Evolutionary conservation across 2,797 vertebrate genomes (phyloP).

Genomic region (Acanthis flammea): DNA sequence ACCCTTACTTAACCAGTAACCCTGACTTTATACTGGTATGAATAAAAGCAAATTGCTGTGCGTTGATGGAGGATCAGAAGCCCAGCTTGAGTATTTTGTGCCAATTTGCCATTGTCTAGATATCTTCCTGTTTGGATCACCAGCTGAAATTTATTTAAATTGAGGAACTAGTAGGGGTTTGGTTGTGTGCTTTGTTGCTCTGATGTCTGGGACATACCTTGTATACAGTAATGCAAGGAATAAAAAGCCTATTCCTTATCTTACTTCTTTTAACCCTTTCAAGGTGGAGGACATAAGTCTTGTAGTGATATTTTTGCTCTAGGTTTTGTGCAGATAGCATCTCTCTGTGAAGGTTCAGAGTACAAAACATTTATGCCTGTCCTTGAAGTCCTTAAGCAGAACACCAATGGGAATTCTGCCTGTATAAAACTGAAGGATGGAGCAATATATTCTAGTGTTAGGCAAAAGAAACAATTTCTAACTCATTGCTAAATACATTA

Average conservation of each 20-base stretch:
- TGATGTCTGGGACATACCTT: neutral
- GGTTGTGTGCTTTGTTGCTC: neutral
- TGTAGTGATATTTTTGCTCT: neutral
- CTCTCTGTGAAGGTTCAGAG: conserved; percentile 20
- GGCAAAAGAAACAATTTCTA: conserved; percentile 24
- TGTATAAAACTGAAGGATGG: conserved; percentile 9
- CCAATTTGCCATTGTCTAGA: neutral
- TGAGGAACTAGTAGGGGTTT: neutral
- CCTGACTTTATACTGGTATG: neutral
- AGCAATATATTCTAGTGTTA: conserved; percentile 18
- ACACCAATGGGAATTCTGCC: conserved; percentile 15
- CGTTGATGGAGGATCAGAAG: neutral
- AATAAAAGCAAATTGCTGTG: neutral
- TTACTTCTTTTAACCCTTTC: neutral
- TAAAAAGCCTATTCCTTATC: neutral
- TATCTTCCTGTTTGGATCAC: neutral
- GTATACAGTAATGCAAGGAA: neutral
- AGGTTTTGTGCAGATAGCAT: conserved; percentile 31
- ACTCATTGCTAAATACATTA: neutral
- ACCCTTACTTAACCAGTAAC: neutral
- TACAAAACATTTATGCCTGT: neutral
- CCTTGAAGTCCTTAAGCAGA: conserved; percentile 52
- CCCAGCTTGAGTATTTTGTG: neutral
- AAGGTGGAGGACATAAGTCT: neutral
- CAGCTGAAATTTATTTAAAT: neutral